phyloP scores from a whole-genome alignment of 2,113 vertebrate genomes.

The Picathartes gymnocephalus region DNA sequence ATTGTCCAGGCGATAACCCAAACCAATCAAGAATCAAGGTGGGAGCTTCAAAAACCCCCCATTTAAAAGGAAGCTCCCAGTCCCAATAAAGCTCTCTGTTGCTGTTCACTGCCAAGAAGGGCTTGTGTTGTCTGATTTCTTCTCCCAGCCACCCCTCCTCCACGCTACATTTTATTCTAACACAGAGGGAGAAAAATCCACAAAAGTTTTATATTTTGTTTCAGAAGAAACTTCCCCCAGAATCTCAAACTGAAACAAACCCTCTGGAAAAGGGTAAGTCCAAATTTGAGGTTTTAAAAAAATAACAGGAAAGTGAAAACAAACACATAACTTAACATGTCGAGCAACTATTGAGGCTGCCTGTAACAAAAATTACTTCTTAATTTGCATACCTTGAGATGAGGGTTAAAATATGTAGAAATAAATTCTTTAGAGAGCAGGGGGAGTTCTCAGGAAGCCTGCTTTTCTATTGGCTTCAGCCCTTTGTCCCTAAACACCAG shows the following conservation, averaged over 20 bases:
- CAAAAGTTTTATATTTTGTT: background rate
- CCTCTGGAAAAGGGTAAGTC: background rate
- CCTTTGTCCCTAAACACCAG: background rate
- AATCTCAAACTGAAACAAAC: background rate
- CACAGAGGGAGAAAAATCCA: background rate
- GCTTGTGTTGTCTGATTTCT: too few relatives aligned
- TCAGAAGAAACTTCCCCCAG: background rate
- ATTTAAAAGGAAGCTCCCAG: too few relatives aligned
- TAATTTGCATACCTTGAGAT: background rate
- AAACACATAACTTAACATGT: background rate
- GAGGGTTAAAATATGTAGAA: background rate
- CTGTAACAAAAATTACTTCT: background rate
- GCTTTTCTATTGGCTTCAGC: background rate
- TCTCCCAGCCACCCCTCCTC: too few relatives aligned
- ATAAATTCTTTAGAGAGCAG: background rate
- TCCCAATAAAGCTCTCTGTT: too few relatives aligned
- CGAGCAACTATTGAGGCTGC: background rate
- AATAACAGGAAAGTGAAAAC: background rate
- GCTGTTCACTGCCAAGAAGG: too few relatives aligned
- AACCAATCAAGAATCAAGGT: too few relatives aligned
- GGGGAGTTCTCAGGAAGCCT: background rate
- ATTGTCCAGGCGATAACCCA: too few relatives aligned
- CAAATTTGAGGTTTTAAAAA: background rate
- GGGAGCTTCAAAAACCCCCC: too few relatives aligned
- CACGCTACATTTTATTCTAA: background rate